Evolutionary conservation across 2,888 invertebrate genomes (phyloP).

Genomic region (Anticlea derivata): DNA sequence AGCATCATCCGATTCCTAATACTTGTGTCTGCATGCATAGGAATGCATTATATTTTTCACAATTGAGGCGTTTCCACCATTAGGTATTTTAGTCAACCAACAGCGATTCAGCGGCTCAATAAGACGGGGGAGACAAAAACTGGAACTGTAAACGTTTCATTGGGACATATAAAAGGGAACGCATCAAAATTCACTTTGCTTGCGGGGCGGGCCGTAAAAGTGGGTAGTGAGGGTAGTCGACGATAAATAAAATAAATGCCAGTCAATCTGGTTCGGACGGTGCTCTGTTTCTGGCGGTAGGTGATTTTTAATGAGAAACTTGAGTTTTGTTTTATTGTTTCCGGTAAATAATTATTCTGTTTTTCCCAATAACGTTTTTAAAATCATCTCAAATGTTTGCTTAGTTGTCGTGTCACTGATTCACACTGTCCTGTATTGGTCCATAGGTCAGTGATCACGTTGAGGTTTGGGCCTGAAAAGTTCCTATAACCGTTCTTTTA

Average conservation of each 20-base stretch:
- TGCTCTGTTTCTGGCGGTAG: constrained; percentile 18
- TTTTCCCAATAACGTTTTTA: too few relatives aligned
- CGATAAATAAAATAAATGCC: constrained; percentile 42
- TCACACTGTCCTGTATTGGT: too few relatives aligned
- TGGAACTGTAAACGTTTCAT: constrained; percentile 61
- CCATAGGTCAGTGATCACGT: too few relatives aligned
- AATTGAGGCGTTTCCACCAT: constrained; percentile 1
- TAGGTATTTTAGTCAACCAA: constrained; percentile 12
- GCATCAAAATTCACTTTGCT: constrained; percentile 77
- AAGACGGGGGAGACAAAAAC: constrained; percentile 34
- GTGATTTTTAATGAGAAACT: constrained; percentile 16
- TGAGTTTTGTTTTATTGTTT: constrained; percentile 1
- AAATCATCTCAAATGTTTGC: too few relatives aligned
- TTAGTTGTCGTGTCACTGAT: too few relatives aligned
- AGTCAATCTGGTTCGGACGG: constrained; percentile 38
- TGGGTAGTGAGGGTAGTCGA: constrained; percentile 42
- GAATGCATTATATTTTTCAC: too few relatives aligned
- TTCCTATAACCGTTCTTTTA: too few relatives aligned
- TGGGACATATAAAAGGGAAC: constrained; percentile 63
- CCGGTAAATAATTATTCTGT: too few relatives aligned
- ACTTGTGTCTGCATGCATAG: too few relatives aligned
- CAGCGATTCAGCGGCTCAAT: constrained; percentile 21
- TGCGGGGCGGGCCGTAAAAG: constrained; percentile 62
- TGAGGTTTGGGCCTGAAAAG: too few relatives aligned
- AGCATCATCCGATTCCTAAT: too few relatives aligned